These are phyloP conservation scores for Epinephelus awoara DNA, from an alignment of 2,797 vertebrate genomes.

Conservation along the genomic window DNA sequence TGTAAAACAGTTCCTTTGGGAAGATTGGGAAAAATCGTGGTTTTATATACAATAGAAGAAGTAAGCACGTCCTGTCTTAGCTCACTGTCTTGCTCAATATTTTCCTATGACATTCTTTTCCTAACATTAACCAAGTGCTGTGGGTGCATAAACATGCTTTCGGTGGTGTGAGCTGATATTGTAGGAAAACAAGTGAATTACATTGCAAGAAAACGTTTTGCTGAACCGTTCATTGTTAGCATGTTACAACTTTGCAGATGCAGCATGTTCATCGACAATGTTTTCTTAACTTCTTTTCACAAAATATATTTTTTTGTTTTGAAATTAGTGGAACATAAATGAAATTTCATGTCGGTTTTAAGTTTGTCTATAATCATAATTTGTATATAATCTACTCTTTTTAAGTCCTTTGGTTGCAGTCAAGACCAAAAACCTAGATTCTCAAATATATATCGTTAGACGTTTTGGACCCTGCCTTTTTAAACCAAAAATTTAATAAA, in stretches of 20 bases:
- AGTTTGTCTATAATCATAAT: too few relatives aligned
- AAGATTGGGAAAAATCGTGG: neutral
- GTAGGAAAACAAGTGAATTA: neutral
- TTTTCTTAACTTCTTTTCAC: neutral
- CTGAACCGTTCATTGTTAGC: too few relatives aligned
- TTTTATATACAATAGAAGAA: neutral
- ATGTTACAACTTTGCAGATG: neutral
- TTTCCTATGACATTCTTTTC: too few relatives aligned
- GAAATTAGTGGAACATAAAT: neutral
- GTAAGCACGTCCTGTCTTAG: neutral
- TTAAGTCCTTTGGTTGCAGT: neutral
- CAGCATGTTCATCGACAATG: too few relatives aligned
- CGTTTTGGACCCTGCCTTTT: neutral
- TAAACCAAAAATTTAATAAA: neutral
- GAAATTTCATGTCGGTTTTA: too few relatives aligned
- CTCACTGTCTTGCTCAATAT: too few relatives aligned
- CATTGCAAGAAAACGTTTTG: neutral
- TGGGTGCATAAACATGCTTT: neutral
- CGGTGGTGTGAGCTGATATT: too few relatives aligned
- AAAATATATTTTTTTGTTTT: neutral
- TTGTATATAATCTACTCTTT: neutral
- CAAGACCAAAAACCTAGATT: neutral
- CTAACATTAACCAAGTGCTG: neutral
- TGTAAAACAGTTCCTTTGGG: neutral
- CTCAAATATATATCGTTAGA: neutral